Conservation (phyloP, 2,888 invertebrate species). For the Papilio gigon region DNA sequence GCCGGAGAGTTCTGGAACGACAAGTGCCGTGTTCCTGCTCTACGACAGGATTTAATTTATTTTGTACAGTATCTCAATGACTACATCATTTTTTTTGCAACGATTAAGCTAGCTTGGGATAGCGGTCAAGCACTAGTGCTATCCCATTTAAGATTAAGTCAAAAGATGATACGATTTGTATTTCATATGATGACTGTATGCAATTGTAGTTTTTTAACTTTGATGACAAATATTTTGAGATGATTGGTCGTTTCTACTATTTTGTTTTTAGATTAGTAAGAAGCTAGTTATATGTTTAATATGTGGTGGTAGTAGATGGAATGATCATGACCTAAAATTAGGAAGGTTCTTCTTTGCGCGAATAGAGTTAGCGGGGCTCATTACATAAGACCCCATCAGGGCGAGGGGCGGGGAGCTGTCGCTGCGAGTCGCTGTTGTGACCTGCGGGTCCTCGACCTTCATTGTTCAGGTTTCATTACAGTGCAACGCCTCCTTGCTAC, state of each 20-base stretch:
- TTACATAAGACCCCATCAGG: constrained; percentile 32
- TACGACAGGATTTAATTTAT: not conserved
- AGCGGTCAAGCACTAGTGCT: too few relatives aligned
- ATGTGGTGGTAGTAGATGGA: not conserved
- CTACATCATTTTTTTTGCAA: too few relatives aligned
- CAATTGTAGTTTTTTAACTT: not conserved
- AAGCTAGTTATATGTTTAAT: not conserved
- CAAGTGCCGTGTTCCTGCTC: not conserved
- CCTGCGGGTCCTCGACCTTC: constrained; percentile 76
- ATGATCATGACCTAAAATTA: not conserved
- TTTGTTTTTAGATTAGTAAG: not conserved
- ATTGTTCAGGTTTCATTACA: constrained; percentile 75
- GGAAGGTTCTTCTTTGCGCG: not conserved
- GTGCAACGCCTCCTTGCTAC: constrained; percentile 67
- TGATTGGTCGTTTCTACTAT: not conserved
- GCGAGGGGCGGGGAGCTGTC: constrained; percentile 43
- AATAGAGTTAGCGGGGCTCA: constrained; percentile 9
- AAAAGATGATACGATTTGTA: too few relatives aligned
- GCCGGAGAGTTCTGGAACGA: constrained; percentile 2
- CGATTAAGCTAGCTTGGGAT: too few relatives aligned
- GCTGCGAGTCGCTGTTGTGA: constrained; percentile 61
- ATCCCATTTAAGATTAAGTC: too few relatives aligned
- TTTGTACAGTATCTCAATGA: not conserved
- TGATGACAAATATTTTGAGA: not conserved
- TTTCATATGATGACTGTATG: not conserved